phyloP scores from a whole-genome alignment of 2,888 invertebrate genomes.

The Drosophila flavopinicola region DNA sequence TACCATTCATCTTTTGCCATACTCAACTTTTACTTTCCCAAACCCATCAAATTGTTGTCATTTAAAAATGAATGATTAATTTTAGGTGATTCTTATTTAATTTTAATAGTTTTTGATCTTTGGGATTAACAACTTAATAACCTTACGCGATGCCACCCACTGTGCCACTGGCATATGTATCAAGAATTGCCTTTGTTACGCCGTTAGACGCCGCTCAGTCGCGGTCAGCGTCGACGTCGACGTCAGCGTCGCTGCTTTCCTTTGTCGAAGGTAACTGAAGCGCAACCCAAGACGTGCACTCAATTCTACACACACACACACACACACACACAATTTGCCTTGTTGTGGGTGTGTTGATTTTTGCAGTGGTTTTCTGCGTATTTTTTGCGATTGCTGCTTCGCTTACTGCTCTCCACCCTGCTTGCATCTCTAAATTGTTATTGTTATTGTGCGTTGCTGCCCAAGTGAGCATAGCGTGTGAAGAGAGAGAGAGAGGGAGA shows the following conservation, averaged over 20 bases:
- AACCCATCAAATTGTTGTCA: no score
- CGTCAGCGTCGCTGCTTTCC: slow-evolving; percentile 47
- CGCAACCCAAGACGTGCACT: slow-evolving; percentile 61
- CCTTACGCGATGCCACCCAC: not conserved
- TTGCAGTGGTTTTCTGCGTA: slow-evolving; percentile 45
- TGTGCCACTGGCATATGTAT: slow-evolving; percentile 1
- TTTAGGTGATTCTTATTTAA: no score
- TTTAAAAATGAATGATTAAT: no score
- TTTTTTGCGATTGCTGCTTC: slow-evolving; percentile 54
- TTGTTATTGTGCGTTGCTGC: slow-evolving; percentile 23
- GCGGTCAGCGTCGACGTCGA: slow-evolving; percentile 32
- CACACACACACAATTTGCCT: slow-evolving; percentile 14
- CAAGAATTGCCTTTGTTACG: slow-evolving; percentile 27
- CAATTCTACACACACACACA: slow-evolving; percentile 43
- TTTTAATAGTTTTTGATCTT: not conserved
- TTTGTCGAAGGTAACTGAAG: slow-evolving; percentile 76
- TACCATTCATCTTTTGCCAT: no score
- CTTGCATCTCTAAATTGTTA: slow-evolving; percentile 7
- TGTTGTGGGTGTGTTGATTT: slow-evolving; percentile 43
- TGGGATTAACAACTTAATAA: not conserved
- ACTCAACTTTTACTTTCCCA: no score
- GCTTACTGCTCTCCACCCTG: slow-evolving; percentile 25
- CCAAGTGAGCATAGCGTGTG: slow-evolving; percentile 49
- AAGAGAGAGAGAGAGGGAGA: not conserved
- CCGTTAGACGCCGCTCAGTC: slow-evolving; percentile 47